These are phyloP conservation scores for Sphecodes monilicornis DNA, from an alignment of 2,888 invertebrate genomes.

Conservation along the genomic window DNA sequence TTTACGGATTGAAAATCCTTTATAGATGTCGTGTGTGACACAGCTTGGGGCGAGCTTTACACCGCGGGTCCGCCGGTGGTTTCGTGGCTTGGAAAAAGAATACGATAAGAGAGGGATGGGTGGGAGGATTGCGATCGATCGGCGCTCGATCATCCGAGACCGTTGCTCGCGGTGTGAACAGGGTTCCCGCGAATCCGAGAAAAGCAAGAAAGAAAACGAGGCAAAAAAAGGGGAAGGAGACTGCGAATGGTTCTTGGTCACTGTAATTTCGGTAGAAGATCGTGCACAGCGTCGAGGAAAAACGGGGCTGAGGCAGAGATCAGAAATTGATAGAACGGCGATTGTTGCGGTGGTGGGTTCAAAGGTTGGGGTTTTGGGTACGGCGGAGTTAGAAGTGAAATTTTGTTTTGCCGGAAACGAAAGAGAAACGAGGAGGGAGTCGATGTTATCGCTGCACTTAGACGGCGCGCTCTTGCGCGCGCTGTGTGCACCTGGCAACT, in stretches of 20 bases:
- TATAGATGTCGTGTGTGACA: constrained; percentile 82
- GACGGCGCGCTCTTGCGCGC: constrained; percentile 36
- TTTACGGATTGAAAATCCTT: constrained; percentile 83
- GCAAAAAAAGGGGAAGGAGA: background rate
- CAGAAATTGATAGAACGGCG: background rate
- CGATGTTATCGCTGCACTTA: constrained; percentile 66
- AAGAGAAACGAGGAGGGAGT: constrained; percentile 27
- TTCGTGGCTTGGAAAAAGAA: constrained; percentile 5
- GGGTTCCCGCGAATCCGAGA: constrained; percentile 46
- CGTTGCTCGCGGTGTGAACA: constrained; percentile 56
- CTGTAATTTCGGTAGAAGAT: constrained; percentile 36
- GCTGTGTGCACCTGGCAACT: constrained; percentile 59
- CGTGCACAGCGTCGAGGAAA: constrained; percentile 15
- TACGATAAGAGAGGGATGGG: no score
- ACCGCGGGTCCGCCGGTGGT: constrained; percentile 59
- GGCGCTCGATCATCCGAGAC: constrained; percentile 1
- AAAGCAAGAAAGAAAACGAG: constrained; percentile 24
- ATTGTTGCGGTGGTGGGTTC: background rate
- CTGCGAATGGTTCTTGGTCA: constrained; percentile 41
- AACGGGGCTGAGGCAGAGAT: background rate
- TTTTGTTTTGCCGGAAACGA: constrained; percentile 21
- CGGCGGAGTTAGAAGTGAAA: background rate
- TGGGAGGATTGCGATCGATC: background rate
- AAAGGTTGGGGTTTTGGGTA: background rate
- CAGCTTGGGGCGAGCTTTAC: constrained; percentile 71